These are phyloP conservation scores for Drosophila parabipectinata DNA, from an alignment of 1,140 invertebrate genomes.

Conservation along the genomic window DNA sequence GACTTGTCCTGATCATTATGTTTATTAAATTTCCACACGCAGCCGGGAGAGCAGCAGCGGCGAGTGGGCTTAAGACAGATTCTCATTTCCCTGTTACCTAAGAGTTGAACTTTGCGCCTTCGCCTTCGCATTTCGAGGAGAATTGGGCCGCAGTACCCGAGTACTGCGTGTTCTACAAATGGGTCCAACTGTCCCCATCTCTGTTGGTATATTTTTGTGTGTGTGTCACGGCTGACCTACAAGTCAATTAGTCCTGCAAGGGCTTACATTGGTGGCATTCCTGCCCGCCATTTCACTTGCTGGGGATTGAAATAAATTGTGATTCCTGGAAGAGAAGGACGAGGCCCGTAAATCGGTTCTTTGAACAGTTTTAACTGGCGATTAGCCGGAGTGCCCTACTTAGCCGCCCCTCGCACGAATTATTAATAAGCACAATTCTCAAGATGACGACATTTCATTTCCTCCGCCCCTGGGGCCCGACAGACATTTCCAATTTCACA, in stretches of 20 bases:
- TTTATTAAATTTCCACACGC: constrained; percentile 72
- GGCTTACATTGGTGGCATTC: constrained; percentile 4
- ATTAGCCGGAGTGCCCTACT: constrained; percentile 10
- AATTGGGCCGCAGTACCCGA: constrained; percentile 5
- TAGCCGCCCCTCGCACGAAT: background rate
- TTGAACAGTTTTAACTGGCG: constrained; percentile 13
- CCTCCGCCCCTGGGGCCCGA: background rate
- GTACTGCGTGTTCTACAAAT: constrained; percentile 31
- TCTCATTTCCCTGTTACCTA: constrained; percentile 26
- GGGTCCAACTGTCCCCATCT: constrained; percentile 16
- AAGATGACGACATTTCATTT: constrained; percentile 14
- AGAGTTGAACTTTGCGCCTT: constrained; percentile 20
- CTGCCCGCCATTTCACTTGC: background rate
- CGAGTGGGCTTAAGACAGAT: constrained; percentile 23
- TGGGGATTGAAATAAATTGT: constrained; percentile 16
- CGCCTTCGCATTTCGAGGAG: constrained; percentile 13
- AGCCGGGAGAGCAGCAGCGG: constrained; percentile 3
- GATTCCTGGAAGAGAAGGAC: constrained; percentile 3
- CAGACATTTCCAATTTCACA: constrained; percentile 11
- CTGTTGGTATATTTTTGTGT: constrained; percentile 57
- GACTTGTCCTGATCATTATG: constrained; percentile 57
- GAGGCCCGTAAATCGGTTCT: constrained; percentile 5
- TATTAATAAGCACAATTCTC: background rate
- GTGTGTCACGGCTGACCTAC: constrained; percentile 1
- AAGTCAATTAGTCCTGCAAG: constrained; percentile 54